Percentiles rank a stretch among this genome's conserved stretches.
These are phyloP conservation scores for Macrosoma leucophasiata DNA, from an alignment of 2,888 invertebrate genomes.

Conservation along the genomic window DNA sequence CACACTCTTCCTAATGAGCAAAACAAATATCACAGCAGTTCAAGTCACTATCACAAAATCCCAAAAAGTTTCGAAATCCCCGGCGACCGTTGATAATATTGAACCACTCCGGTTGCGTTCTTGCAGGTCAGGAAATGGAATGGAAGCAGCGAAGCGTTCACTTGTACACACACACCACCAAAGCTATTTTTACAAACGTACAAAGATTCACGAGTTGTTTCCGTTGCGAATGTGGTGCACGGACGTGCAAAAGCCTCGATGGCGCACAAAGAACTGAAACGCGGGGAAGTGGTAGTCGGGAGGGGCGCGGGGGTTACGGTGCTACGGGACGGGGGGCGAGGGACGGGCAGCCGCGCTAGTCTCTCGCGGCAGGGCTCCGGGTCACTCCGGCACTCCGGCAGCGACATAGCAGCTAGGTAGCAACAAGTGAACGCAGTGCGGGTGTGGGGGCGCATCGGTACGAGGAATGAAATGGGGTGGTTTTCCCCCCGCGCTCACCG, in stretches of 20 bases:
- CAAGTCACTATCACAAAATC: slow-evolving; percentile 49
- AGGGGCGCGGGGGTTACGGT: slow-evolving; percentile 41
- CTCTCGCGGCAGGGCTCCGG: slow-evolving; percentile 54
- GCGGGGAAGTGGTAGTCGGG: slow-evolving; percentile 57
- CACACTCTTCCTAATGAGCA: no score
- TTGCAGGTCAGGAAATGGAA: slow-evolving; percentile 46
- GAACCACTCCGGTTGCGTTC: slow-evolving; percentile 38
- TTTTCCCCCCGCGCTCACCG: slow-evolving; percentile 41
- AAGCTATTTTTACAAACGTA: slow-evolving; percentile 35
- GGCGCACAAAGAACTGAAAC: slow-evolving; percentile 73
- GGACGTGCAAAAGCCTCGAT: slow-evolving; percentile 56
- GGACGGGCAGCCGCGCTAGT: slow-evolving; percentile 46
- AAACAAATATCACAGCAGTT: slow-evolving; percentile 12
- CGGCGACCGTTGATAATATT: slow-evolving; percentile 31
- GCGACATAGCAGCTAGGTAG: slow-evolving; percentile 58
- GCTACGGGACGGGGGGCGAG: slow-evolving; percentile 42
- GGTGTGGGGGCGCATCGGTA: slow-evolving; percentile 41
- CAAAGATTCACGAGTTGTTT: slow-evolving; percentile 49
- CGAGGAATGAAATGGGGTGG: slow-evolving; percentile 38
- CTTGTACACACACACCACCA: slow-evolving; percentile 53
- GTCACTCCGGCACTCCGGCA: no score
- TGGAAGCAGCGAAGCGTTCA: slow-evolving; percentile 42
- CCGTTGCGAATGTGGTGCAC: slow-evolving; percentile 44
- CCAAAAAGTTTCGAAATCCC: slow-evolving; percentile 35
- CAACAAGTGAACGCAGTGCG: slow-evolving; percentile 70